Base-by-base conservation (phyloP, 2,113 vertebrate species). In the Acanthochromis polyacanthus region DNA sequence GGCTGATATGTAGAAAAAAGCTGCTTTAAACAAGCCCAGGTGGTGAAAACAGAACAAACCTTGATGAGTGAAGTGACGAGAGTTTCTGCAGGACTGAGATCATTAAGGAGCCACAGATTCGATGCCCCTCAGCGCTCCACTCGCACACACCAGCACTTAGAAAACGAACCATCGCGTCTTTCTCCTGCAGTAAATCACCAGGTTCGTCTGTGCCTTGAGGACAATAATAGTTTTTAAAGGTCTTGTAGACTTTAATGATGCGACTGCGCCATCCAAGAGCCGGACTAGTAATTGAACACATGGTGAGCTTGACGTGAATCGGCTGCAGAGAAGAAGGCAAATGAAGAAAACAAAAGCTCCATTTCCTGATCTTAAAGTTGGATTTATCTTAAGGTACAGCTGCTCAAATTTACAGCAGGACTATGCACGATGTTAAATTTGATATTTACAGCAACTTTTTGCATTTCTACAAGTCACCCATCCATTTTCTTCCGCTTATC, bases 181-280 rank as follows among this genome's bases (percentile, higher is more conserved):
- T 58, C 80, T 46, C 81, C 66, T 25, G 15, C 51, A 69, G 79
- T 75, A 89, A 92, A 92, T 91, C 79, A 88, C 80, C n/a, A 28
- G 80, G 83, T 91, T 81, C 61, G 58, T 67, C 58, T 70, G 63
- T 75, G 43, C 58, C 66, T 52, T n/a, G 10, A 82, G 71, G 51
- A 65, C 61, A 86, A 89, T 88, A 38, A 90, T 78, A 82, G 83
- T 76, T 78, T 73, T 88, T 80, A 89, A 25, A 65, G 2, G 58
- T 86, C 51, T 75, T 61, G 5, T 48, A 30, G 50, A 25, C 66
- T 71, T 84, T 43, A 82, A 76, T 65, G 52, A 57, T 80, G 80
- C 73, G 69, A 86, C 25, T 61, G 51, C 66, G 55, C 55, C 61
- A 59, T 65, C 32, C 22, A 19, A 59, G 72, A 57, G 45, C 63